Evolutionary conservation across 2,113 vertebrate species (phyloP), one percentile per base, ranked within the genome.

Genomic region (Callipepla squamata): DNA sequence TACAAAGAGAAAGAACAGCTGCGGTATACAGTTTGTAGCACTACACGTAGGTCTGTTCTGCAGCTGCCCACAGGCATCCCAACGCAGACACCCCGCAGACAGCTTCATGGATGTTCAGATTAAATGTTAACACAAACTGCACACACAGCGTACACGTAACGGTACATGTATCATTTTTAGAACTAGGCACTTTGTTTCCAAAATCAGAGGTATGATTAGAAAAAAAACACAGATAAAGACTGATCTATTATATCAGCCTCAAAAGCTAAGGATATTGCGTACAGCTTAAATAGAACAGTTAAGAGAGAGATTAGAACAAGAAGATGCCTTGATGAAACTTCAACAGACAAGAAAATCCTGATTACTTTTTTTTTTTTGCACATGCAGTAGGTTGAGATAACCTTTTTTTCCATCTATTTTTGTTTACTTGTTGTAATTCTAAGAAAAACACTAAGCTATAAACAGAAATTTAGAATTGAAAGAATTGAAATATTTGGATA

Each of bases 61-160:
- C 72, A 89, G 63, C 63, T 57, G 77, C 32, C 57, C 63, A 74
- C 79, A 85, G 85, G 80, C 53, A 90, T 2, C 50, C 63, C 85
- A 87, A 87, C 67, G 76, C 6, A 70, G 83, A 92, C 38, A 85
- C 10, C 32, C n/a, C 55, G 30, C 28, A 78, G 32, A 15, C 26
- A 32, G 40, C 89, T 77, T 42, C 11, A 84, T 28, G 44, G 22
- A 57, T 50, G 50, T 79, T 95, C 85, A 72, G n/a, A 65, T 38
- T 68, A 79, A 91, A 34, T 38, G 17, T 21, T 79, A 62, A 55
- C 44, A 66, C 62, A 87, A 94, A 77, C 40, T 69, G 11, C 20
- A 9, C 30, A 55, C 2, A 7, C 25, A 61, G 9, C 7, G 34
- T 36, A 23, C 34, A 36, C 34, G n/a, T 25, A 63, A 40, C 8